These are phyloP conservation scores for Sprattus sprattus DNA, from an alignment of 2,113 vertebrate species.

Conservation along the genomic window DNA sequence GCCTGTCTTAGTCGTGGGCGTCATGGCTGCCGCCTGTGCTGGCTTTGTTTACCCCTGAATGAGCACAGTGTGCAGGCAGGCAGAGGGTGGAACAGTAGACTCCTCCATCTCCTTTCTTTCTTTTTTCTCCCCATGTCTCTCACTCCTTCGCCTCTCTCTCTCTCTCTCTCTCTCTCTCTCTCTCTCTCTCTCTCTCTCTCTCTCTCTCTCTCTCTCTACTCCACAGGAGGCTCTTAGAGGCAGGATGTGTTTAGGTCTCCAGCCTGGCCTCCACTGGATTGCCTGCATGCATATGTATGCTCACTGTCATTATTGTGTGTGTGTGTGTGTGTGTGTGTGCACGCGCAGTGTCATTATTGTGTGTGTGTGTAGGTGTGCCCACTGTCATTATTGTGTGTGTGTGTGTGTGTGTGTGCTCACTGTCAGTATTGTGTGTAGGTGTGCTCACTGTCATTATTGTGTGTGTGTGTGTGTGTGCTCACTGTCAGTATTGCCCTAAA, in stretches of 20 bases:
- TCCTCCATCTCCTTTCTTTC: neutral
- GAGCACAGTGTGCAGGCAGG: constrained; percentile 37
- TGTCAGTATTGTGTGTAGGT: no score
- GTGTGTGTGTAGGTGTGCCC: neutral
- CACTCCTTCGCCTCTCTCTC: neutral
- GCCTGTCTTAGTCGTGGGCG: neutral
- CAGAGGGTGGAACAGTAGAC: constrained; percentile 35
- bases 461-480: neutral
- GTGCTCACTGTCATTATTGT: neutral
- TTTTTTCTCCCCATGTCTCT: neutral
- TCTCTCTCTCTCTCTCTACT: neutral
- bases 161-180: neutral
- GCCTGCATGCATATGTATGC: neutral
- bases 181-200: neutral
- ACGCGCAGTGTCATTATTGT: no score
- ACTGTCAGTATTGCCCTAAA: neutral
- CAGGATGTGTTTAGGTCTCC: neutral
- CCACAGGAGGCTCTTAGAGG: neutral
- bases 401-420: no score
- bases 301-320: neutral
- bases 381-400: neutral
- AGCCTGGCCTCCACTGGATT: neutral
- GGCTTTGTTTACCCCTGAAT: constrained; percentile 37
- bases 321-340: no score
- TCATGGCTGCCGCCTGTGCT: constrained; percentile 20